A percentile compares a stretch with the other conserved stretches of the same genome.
Evolutionary conservation across 1,140 invertebrate species (phyloP).

Genomic region (Megathymus violae): DNA sequence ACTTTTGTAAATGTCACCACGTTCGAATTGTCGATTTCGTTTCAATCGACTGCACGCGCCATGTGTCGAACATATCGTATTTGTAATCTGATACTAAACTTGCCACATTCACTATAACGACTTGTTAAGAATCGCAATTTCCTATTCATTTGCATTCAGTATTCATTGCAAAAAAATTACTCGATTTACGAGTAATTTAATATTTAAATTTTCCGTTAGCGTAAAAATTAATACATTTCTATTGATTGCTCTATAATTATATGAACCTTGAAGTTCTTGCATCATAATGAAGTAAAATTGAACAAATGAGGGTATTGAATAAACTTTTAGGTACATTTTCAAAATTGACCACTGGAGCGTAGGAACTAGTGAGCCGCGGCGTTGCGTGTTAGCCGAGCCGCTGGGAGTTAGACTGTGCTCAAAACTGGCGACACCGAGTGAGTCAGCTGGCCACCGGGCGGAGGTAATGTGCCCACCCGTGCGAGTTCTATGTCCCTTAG

Average conservation of each 20-base stretch:
- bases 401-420: constrained; percentile 54
- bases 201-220: too few species aligned
- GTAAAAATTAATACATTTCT: too few species aligned
- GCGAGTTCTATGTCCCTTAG: constrained; percentile 34
- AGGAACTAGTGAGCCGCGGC: constrained; percentile 60
- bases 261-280: too few species aligned
- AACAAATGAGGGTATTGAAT: constrained; percentile 40
- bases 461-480: constrained; percentile 53
- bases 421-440: constrained; percentile 53
- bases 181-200: too few species aligned
- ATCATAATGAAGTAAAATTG: constrained; percentile 31
- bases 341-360: constrained; percentile 66
- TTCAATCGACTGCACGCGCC: constrained; percentile 67
- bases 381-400: constrained; percentile 66
- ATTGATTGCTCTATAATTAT: too few species aligned
- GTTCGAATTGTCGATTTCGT: constrained; percentile 68
- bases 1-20: constrained; percentile 37
- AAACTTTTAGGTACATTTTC: constrained; percentile 56
- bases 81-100: constrained; percentile 63
- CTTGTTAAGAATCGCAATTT: constrained; percentile 31
- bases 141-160: constrained; percentile 18
- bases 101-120: constrained; percentile 46
- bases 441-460: constrained; percentile 53
- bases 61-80: constrained; percentile 64
- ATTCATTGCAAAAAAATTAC: not conserved